phyloP scores from a whole-genome alignment of 2,113 vertebrate genomes.

The Silurus glanis region DNA sequence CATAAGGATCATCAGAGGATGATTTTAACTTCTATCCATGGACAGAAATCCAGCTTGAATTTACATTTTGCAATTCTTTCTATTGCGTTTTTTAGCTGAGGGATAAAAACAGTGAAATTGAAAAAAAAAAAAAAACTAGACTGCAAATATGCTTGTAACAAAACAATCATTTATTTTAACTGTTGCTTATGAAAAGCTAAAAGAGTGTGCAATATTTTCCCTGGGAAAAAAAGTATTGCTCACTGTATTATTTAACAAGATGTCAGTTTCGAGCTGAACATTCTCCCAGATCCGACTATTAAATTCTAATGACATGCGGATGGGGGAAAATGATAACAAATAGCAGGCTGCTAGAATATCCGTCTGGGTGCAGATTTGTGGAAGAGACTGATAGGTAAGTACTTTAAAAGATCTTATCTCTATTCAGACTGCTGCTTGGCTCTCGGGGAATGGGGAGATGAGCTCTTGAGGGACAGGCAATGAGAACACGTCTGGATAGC shows the following conservation, averaged over 20 bases:
- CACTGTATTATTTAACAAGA: conserved; percentile 25
- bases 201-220: neutral
- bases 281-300: conserved; percentile 31
- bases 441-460: neutral
- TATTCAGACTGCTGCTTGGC: conserved; percentile 12
- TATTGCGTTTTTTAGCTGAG: conserved; percentile 24
- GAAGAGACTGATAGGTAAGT: conserved; percentile 41
- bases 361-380: conserved; percentile 12
- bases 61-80: neutral
- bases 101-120: conserved; percentile 15
- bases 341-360: conserved; percentile 23
- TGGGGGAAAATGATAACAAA: conserved; percentile 34
- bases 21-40: neutral
- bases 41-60: neutral
- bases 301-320: conserved; percentile 40
- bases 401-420: conserved; percentile 44
- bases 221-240: neutral
- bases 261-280: conserved; percentile 36
- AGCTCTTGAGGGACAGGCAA: conserved; percentile 13
- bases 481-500: conserved; percentile 22
- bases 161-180: conserved; percentile 34
- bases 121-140: conserved; percentile 10
- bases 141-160: conserved; percentile 32
- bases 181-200: conserved; percentile 32
- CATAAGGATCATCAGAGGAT: neutral